phyloP scores from a whole-genome alignment of 2,888 invertebrate species.

The Cacoxenus indagator region DNA sequence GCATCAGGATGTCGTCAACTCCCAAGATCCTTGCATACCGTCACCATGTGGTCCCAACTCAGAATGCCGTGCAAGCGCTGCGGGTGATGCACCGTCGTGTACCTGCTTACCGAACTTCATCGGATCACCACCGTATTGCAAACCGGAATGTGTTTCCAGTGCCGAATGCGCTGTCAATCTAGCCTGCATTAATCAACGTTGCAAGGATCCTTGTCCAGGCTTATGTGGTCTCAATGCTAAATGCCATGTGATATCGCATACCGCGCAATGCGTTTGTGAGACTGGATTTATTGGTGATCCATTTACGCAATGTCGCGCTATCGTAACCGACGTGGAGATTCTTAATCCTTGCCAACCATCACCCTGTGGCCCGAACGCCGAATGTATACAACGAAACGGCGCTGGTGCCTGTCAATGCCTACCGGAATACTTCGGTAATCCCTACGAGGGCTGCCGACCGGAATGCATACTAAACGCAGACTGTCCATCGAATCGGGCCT shows the following conservation, averaged over 20 bases:
- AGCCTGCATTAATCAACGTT: conserved; percentile 82
- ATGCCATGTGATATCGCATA: conserved; percentile 81
- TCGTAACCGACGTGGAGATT: conserved; percentile 71
- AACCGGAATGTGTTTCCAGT: conserved; percentile 81
- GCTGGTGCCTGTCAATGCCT: conserved; percentile 80
- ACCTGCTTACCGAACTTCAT: conserved; percentile 80
- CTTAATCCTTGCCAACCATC: conserved; percentile 78
- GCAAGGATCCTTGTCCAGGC: conserved; percentile 80
- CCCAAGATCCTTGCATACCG: conserved; percentile 76
- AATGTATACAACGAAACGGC: conserved; percentile 78
- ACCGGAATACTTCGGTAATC: conserved; percentile 81
- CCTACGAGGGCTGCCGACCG: conserved; percentile 82
- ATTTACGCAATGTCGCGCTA: conserved; percentile 75
- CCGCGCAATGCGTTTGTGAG: conserved; percentile 79
- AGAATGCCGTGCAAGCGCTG: conserved; percentile 73
- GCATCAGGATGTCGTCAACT: conserved; percentile 61
- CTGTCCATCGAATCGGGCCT: conserved; percentile 80
- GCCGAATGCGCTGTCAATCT: conserved; percentile 79
- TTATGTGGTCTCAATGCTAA: conserved; percentile 81
- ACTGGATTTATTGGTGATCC: conserved; percentile 80
- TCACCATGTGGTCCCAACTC: conserved; percentile 83
- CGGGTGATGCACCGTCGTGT: conserved; percentile 79
- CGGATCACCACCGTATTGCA: conserved; percentile 81
- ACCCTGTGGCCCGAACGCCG: conserved; percentile 81
- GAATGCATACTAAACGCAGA: conserved; percentile 82